Conservation (phyloP, 2,113 vertebrate genomes). For the Leptosomus discolor region DNA sequence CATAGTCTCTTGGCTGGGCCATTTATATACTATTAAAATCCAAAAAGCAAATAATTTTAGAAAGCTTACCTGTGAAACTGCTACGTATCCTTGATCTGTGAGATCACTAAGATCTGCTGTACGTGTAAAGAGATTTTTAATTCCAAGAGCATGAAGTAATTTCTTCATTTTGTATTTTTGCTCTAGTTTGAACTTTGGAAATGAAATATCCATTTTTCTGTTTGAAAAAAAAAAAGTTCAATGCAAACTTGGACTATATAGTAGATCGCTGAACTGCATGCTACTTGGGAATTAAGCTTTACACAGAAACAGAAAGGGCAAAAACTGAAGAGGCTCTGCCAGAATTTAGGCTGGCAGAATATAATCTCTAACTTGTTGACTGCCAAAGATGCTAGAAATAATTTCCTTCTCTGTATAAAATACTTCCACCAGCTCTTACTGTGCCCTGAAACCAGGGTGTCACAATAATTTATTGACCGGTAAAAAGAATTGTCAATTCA, state of each 20-base stretch:
- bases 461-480: background rate
- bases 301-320: background rate
- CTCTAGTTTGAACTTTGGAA: slow-evolving; percentile 90
- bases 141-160: slow-evolving; percentile 81
- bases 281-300: background rate
- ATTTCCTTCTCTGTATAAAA: background rate
- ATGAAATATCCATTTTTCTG: slow-evolving; percentile 84
- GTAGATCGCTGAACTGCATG: background rate
- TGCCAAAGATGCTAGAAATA: background rate
- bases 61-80: slow-evolving; percentile 83
- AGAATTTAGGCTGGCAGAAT: background rate
- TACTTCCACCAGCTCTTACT: background rate
- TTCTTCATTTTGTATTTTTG: slow-evolving; percentile 84
- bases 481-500: background rate
- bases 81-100: slow-evolving; percentile 64
- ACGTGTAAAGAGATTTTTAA: slow-evolving; percentile 76
- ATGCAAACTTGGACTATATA: background rate
- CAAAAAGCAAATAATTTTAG: background rate
- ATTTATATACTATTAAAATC: slow-evolving; percentile 70
- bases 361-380: background rate
- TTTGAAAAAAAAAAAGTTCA: background rate
- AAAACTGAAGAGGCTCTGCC: background rate
- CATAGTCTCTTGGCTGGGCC: background rate
- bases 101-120: slow-evolving; percentile 81
- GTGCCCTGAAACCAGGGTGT: background rate